Evolutionary conservation across 2,888 invertebrate species (phyloP).

Genomic region (Magallana nippona): DNA sequence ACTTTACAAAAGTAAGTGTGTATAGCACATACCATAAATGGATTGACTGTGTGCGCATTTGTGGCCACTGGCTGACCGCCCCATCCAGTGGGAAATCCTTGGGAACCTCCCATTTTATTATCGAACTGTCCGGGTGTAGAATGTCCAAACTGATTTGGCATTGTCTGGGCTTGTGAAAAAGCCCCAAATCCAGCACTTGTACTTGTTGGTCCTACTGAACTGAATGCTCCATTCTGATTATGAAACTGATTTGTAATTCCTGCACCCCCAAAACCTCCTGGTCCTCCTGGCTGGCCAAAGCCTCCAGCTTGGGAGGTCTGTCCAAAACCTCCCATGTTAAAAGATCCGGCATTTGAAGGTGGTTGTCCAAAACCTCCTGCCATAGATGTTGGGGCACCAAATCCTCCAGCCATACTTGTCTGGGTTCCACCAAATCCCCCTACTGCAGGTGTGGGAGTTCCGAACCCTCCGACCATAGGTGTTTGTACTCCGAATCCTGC

Average conservation of each 20-base stretch:
- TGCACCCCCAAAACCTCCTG: constrained; percentile 39
- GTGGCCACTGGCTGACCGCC: constrained; percentile 52
- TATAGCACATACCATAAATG: constrained; percentile 69
- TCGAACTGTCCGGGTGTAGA: constrained; percentile 50
- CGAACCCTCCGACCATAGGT: constrained; percentile 18
- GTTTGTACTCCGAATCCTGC: constrained; percentile 47
- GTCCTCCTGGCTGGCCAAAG: constrained; percentile 54
- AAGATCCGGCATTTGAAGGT: constrained; percentile 27
- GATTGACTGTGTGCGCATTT: constrained; percentile 62
- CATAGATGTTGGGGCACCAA: constrained; percentile 20
- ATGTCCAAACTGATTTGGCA: constrained; percentile 43
- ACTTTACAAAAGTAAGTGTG: neutral
- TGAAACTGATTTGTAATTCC: constrained; percentile 54
- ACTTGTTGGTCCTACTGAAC: constrained; percentile 52
- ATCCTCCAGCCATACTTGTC: neutral
- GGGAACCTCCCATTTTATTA: constrained; percentile 51
- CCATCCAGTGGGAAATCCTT: constrained; percentile 58
- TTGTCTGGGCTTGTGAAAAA: constrained; percentile 43
- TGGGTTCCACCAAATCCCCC: constrained; percentile 35
- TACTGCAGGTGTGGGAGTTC: neutral
- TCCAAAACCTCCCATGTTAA: constrained; percentile 36
- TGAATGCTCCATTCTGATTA: constrained; percentile 70
- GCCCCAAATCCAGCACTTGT: constrained; percentile 52
- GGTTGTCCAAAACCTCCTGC: constrained; percentile 38
- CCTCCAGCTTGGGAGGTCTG: constrained; percentile 51